Percentiles rank a stretch among this genome's conserved stretches.
phyloP scores from a whole-genome alignment of 2,113 vertebrate species.

The Antechinus stuartii region DNA sequence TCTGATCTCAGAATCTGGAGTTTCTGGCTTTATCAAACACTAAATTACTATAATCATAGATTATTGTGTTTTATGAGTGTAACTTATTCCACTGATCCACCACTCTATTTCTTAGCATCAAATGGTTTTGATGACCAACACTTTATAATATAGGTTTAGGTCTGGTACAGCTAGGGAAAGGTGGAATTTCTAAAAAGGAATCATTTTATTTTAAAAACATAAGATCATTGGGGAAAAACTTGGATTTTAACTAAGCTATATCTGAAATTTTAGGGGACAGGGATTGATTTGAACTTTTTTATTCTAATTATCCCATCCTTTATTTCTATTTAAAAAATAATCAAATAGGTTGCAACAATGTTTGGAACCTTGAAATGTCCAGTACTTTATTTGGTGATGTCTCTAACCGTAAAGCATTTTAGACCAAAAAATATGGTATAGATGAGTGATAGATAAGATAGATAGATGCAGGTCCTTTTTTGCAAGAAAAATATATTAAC shows the following conservation, averaged over 20 bases:
- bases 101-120: too few species aligned
- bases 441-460: too few species aligned
- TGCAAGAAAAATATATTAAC: neutral
- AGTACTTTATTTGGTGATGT: neutral
- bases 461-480: neutral
- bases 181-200: neutral
- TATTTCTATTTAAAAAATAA: neutral
- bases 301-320: neutral
- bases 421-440: neutral
- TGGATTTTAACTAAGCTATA: neutral
- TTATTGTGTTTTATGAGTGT: too few species aligned
- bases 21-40: too few species aligned
- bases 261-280: constrained; percentile 17
- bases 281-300: neutral
- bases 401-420: neutral
- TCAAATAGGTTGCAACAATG: constrained; percentile 3
- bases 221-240: neutral
- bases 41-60: too few species aligned
- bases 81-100: too few species aligned
- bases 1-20: too few species aligned
- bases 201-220: neutral
- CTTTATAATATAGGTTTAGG: too few species aligned
- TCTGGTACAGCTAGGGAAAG: too few species aligned
- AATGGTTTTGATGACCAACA: too few species aligned
- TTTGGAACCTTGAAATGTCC: neutral